These are phyloP conservation scores for Lophotis ruficrista DNA, from an alignment of 2,113 vertebrate genomes.

Conservation along the genomic window DNA sequence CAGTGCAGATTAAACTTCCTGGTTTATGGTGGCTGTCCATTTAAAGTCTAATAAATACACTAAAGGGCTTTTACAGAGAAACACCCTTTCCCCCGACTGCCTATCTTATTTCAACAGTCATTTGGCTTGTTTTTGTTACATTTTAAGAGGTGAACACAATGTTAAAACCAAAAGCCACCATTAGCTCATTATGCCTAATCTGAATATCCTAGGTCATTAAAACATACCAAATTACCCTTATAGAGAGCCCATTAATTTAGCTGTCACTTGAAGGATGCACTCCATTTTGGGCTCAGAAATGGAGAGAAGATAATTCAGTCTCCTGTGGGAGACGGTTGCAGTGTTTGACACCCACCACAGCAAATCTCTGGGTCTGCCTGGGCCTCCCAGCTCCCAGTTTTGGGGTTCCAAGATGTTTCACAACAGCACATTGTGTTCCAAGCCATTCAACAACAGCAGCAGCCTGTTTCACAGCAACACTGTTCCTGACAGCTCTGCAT, in stretches of 20 bases:
- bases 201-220: neutral
- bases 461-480: too few relatives aligned
- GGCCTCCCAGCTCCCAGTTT: neutral
- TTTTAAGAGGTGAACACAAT: neutral
- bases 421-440: rapidly evolving
- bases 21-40: neutral
- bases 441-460: neutral
- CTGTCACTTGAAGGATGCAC: neutral
- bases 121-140: neutral
- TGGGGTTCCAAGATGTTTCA: neutral
- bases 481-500: neutral
- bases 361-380: rapidly evolving
- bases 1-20: neutral
- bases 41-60: neutral
- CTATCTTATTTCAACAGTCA: neutral
- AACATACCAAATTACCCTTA: neutral
- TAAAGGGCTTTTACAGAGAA: neutral
- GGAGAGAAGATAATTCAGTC: neutral
- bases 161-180: neutral
- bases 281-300: neutral
- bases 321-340: neutral
- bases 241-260: neutral
- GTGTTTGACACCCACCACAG: neutral
- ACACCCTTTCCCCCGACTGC: too few relatives aligned
- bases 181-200: neutral